Base-by-base conservation (phyloP, 2,797 vertebrate genomes). In the Tiaroga cobitis region DNA sequence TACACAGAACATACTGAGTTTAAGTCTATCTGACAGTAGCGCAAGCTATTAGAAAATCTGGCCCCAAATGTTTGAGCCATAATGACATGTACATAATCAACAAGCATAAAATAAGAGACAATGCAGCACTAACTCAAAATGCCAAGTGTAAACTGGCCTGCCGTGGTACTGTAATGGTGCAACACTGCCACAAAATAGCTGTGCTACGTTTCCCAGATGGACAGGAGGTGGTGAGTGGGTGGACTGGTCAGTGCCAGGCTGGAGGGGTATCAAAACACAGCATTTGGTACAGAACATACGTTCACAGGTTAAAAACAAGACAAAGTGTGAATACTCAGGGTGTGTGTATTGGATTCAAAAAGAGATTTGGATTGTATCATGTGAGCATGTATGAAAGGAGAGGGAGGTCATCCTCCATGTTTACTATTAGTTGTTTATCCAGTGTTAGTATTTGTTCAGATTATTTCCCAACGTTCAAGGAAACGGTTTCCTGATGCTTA, bases 151-250 rank as follows among this genome's bases (percentile, higher is more conserved):
- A 51, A 24, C 18, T 75, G 73, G 9, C 29, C 18, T 29, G 51
- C 21, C 0, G 2, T 8, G 21, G 21, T 59, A 61, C 76, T 41
- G 41, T 67, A 80, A 80, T 80, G 59, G 37, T 65, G 59, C 18
- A 43, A 46, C 59, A 5, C 59, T 65, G 41, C 59, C 78, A 67
- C 18, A 49, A 29, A 80, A 67, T 46, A 80, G 77, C 77, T 2
- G 1, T 16, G 43, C 41, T 63, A 49, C 4, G 1, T 26, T 83
- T 61, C 56, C 68, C 86, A 84, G 82, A 84, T 84, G 75, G 85
- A 83, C 81, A 86, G 68, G 67, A 83, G 56, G 81, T 83, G 37
- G 54, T 75, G 81, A 80, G 85, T 79, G 82, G 82, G 86, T 80
- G 76, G 69, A 84, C 26, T 74, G 79, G 73, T 56, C 82, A 81